Conservation (phyloP, 92 coral and sea anemone genomes). For the Ricordea florida region DNA sequence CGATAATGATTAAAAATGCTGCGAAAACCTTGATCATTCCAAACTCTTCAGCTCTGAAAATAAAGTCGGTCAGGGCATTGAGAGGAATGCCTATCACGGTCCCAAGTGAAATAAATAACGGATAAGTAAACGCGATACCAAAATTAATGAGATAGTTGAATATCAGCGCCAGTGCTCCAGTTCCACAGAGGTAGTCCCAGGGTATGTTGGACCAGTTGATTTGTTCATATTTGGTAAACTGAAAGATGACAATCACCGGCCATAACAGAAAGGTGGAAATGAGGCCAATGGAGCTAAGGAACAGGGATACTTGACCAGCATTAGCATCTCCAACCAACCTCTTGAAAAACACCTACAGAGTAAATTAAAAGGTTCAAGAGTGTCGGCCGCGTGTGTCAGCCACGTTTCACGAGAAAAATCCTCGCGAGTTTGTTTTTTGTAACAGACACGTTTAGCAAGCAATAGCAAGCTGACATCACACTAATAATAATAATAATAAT, state of each 20-base stretch:
- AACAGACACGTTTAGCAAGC: no score
- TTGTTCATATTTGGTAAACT: conserved; percentile 70
- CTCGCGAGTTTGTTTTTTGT: no score
- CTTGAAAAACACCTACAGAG: conserved; percentile 72
- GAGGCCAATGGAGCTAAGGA: conserved; percentile 70
- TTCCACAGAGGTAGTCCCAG: conserved; percentile 80
- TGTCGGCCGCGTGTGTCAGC: no score
- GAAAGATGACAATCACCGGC: conserved; percentile 73
- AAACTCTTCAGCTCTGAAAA: conserved; percentile 69
- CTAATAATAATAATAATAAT: no score
- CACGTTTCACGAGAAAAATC: no score
- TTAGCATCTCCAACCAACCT: conserved; percentile 69
- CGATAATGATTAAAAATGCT: conserved; percentile 68
- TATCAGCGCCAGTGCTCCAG: conserved; percentile 51
- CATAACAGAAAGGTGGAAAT: conserved; percentile 68
- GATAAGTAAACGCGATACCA: conserved; percentile 90
- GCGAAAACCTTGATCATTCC: conserved; percentile 66
- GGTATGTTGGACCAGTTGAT: conserved; percentile 77
- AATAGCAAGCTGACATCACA: no score
- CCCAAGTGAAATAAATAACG: conserved; percentile 88
- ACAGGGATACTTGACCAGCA: conserved; percentile 77
- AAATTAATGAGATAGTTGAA: conserved; percentile 84
- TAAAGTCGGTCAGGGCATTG: conserved; percentile 77
- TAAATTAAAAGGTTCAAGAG: no score
- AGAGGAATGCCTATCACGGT: conserved; percentile 91